These are phyloP conservation scores for Vireo griseus DNA, from an alignment of 2,797 vertebrate genomes.

Conservation along the genomic window DNA sequence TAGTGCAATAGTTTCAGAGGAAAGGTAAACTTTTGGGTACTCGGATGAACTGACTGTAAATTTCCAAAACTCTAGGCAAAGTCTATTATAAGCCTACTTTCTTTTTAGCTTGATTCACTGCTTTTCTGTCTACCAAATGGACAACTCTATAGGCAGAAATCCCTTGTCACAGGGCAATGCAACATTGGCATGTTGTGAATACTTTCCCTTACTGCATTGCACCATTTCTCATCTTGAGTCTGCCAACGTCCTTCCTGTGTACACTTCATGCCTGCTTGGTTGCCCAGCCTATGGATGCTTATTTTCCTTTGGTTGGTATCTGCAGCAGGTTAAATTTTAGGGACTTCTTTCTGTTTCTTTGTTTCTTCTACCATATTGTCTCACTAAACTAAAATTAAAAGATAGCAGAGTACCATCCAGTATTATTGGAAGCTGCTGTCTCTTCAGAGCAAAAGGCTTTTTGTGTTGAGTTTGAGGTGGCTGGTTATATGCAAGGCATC, in stretches of 20 bases:
- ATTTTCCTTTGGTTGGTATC: not conserved
- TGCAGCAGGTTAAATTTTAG: not conserved
- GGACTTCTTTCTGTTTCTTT: not conserved
- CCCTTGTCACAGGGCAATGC: not conserved
- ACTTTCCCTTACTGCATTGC: fast-evolving
- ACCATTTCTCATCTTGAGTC: not conserved
- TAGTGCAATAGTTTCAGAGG: not conserved
- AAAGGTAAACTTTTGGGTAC: not conserved
- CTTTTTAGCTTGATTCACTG: not conserved
- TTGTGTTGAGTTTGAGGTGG: not conserved
- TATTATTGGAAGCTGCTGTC: not conserved
- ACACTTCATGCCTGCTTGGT: not conserved
- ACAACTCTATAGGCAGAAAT: not conserved
- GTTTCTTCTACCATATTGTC: not conserved
- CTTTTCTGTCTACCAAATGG: not conserved
- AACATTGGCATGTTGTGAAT: not conserved
- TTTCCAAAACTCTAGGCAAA: not conserved
- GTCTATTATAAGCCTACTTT: not conserved
- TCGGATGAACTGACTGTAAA: not conserved
- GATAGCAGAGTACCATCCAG: not conserved
- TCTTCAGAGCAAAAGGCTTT: not conserved
- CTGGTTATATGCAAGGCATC: not conserved
- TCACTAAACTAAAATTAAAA: not conserved
- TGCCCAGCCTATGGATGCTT: not conserved
- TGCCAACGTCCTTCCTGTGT: not conserved